Evolutionary conservation across 2,113 vertebrate species (phyloP).

Genomic region (Cebidichthys violaceus): DNA sequence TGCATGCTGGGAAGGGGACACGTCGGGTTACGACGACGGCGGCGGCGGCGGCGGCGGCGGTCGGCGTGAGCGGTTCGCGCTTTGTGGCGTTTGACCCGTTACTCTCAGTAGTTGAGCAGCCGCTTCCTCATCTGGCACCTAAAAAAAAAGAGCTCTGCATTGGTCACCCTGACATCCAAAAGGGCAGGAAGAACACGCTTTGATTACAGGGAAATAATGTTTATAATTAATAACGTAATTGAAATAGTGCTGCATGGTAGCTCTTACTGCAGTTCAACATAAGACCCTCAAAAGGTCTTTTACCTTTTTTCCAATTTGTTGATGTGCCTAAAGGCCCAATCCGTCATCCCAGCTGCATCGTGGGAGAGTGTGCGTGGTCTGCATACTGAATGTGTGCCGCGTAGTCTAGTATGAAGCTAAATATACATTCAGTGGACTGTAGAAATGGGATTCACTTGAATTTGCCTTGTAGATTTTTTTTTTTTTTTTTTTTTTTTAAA

Average conservation of each 20-base stretch:
- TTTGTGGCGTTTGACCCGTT: constrained; percentile 34
- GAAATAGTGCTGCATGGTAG: background rate
- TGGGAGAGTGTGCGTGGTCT: background rate
- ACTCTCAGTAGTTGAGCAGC: constrained; percentile 4
- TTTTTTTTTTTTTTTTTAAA: background rate
- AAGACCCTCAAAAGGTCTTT: background rate
- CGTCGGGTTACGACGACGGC: too few relatives aligned
- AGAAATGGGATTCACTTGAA: background rate
- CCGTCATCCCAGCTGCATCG: constrained; percentile 8
- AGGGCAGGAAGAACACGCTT: background rate
- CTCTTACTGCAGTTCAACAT: background rate
- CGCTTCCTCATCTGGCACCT: constrained; percentile 37
- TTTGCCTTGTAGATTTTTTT: background rate
- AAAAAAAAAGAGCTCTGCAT: constrained; percentile 2
- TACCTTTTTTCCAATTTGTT: background rate
- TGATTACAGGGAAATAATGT: background rate
- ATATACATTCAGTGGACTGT: background rate
- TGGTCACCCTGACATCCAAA: background rate
- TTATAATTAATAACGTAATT: background rate
- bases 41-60: too few relatives aligned
- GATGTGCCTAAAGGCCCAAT: background rate
- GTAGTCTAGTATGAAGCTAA: constrained; percentile 7
- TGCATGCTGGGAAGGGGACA: constrained; percentile 53
- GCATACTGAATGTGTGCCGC: constrained; percentile 24
- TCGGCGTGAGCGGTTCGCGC: constrained; percentile 57